Evolutionary conservation across 2,888 invertebrate genomes (phyloP).

Genomic region (Villa cingulata): DNA sequence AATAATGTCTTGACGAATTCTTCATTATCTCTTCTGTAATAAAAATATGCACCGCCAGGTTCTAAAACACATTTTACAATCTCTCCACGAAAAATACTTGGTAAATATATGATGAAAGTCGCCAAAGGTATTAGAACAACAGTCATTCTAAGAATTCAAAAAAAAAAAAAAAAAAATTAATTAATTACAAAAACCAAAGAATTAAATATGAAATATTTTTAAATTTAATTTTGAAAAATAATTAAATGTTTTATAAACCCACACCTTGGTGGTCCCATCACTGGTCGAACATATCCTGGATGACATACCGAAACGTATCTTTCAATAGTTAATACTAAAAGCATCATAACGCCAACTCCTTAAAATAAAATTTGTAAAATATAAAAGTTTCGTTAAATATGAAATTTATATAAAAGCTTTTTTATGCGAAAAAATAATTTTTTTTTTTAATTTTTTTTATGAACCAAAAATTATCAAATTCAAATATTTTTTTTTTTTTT

Average conservation of each 20-base stretch:
- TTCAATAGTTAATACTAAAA: slow-evolving; percentile 58
- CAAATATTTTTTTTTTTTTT: slow-evolving; percentile 10
- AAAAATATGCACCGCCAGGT: slow-evolving; percentile 41
- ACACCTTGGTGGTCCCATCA: slow-evolving; percentile 48
- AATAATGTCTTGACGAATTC: slow-evolving; percentile 39
- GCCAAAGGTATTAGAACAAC: slow-evolving; percentile 49
- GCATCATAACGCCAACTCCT: slow-evolving; percentile 64
- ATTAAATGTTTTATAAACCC: slow-evolving; percentile 11
- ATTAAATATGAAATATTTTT: too few relatives aligned
- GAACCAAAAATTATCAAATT: too few relatives aligned
- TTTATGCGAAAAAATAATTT: not conserved
- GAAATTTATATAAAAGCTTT: not conserved
- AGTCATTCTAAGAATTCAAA: slow-evolving; percentile 33
- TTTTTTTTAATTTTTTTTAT: too few relatives aligned
- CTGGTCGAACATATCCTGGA: slow-evolving; percentile 51
- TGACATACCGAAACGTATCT: slow-evolving; percentile 62
- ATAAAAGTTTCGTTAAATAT: not conserved
- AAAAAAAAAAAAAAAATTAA: not conserved
- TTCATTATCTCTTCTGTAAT: slow-evolving; percentile 42
- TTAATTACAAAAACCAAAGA: not conserved
- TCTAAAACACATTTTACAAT: slow-evolving; percentile 41
- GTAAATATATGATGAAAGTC: slow-evolving; percentile 54
- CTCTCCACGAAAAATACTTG: slow-evolving; percentile 50
- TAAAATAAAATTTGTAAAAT: not conserved
- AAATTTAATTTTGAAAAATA: too few relatives aligned